phyloP scores from a whole-genome alignment of 1,140 invertebrate species.

The Sminthurinus signatus region DNA sequence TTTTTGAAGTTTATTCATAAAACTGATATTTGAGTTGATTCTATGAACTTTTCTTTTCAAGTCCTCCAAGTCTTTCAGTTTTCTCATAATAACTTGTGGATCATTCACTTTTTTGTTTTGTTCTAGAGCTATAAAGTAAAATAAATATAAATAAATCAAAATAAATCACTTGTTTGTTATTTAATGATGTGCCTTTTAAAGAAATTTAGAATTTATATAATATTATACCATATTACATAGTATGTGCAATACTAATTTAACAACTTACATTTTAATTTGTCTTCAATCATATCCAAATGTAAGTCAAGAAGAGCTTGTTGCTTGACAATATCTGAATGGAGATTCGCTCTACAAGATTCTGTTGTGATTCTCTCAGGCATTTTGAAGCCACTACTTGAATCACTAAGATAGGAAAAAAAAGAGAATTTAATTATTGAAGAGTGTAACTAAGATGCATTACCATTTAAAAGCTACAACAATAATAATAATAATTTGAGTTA shows the following conservation, averaged over 20 bases:
- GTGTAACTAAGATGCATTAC: background rate
- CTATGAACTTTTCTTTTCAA: background rate
- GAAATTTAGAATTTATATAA: background rate
- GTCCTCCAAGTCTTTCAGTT: constrained; percentile 11
- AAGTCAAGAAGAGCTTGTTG: constrained; percentile 31
- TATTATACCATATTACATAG: background rate
- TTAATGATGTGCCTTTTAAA: background rate
- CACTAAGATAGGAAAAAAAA: background rate
- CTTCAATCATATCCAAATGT: constrained; percentile 32
- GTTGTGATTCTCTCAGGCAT: constrained; percentile 23
- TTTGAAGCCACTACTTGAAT: background rate
- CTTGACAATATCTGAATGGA: constrained; percentile 18
- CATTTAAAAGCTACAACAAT: too few species aligned
- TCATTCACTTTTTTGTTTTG: background rate
- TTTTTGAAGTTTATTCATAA: background rate
- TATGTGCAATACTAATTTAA: background rate
- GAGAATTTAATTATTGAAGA: too few species aligned
- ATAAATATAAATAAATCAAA: background rate
- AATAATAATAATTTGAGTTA: too few species aligned
- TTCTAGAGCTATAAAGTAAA: constrained; percentile 11
- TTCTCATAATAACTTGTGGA: background rate
- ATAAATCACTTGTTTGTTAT: background rate
- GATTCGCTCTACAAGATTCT: constrained; percentile 24
- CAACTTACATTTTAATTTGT: constrained; percentile 28
- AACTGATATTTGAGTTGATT: constrained; percentile 2